Evolutionary conservation across 1,140 invertebrate species (phyloP), one percentile per base, ranked within the genome.

Genomic region (Drosophila sturtevanti): DNA sequence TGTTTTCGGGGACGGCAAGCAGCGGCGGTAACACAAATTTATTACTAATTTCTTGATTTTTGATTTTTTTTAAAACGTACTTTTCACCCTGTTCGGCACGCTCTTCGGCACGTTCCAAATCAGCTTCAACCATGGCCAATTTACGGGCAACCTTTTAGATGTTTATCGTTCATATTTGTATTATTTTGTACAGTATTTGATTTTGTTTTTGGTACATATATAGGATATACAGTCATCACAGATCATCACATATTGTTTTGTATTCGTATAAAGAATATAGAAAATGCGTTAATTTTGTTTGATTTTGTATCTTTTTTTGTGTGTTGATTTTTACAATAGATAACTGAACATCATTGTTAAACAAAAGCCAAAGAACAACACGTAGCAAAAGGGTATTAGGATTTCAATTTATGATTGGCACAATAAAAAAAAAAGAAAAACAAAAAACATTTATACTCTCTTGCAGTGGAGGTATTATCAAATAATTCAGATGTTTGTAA

Each of bases 111-210:
- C 99, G 97, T 94, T 99, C 99, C 93, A 99, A 95, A 95, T 99
- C 99, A 93, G 99, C 99, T 95, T 99, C 99, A 96, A 99, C 99
- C 98, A 99, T 99, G 94, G 99, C 99, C 95, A 99, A 97, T 95
- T 99, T 99, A 98, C 99, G 98, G 95, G 99, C 98, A 93, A 99
- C 98, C 99, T 99, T 94, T 92, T 48, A 48, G 41, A 48, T 48
- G 92, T 71, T 85, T 81, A 74, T 77, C 52, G 73, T 71, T 63
- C 61, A 61, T 77, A 55, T 69, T 67, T 41, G 66, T 71, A 73
- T 87, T 44, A 66, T 65, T 65, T 81, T 79, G 69, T 68, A 64
- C 70, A 70, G 63, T 65, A 64, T 41, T 44, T n/a, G n/a, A n/a
- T n/a, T n/a, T n/a, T n/a, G n/a, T 55, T 77, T 52, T 64, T 68